These are phyloP conservation scores for Crypturellus tataupa DNA, from an alignment of 2,797 vertebrate species.

Conservation along the genomic window DNA sequence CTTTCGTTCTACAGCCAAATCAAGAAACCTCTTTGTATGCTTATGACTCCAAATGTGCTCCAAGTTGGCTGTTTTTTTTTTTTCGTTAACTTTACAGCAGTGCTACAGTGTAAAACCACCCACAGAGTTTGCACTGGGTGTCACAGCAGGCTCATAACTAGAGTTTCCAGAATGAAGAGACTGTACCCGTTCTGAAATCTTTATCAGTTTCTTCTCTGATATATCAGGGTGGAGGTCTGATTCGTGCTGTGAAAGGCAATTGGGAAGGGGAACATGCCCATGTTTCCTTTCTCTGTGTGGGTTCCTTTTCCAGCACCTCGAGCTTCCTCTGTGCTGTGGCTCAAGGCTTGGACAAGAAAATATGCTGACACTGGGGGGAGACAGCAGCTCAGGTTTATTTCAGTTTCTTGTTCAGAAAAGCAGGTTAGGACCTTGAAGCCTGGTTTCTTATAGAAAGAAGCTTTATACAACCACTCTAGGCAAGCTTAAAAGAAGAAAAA, in stretches of 20 bases:
- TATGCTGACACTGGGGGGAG: slow-evolving; percentile 63
- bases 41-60: not conserved
- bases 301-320: not conserved
- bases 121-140: not conserved
- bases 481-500: not conserved
- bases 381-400: slow-evolving; percentile 52
- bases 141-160: not conserved
- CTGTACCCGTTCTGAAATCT: not conserved
- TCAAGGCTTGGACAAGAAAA: not conserved
- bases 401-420: not conserved
- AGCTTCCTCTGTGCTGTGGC: fast-evolving
- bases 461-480: not conserved
- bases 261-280: not conserved
- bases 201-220: not conserved
- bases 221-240: not conserved
- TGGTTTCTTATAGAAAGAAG: not conserved
- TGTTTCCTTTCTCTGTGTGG: not conserved
- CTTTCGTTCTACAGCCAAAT: not conserved
- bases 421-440: not conserved
- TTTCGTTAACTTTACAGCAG: not conserved
- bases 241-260: not conserved
- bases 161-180: not conserved
- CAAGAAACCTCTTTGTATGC: not conserved
- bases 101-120: not conserved
- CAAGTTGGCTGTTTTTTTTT: not conserved